Evolutionary conservation across 2,888 invertebrate genomes (phyloP), one percentile per base, ranked within the genome.

Genomic region (Andrena flavipes): DNA sequence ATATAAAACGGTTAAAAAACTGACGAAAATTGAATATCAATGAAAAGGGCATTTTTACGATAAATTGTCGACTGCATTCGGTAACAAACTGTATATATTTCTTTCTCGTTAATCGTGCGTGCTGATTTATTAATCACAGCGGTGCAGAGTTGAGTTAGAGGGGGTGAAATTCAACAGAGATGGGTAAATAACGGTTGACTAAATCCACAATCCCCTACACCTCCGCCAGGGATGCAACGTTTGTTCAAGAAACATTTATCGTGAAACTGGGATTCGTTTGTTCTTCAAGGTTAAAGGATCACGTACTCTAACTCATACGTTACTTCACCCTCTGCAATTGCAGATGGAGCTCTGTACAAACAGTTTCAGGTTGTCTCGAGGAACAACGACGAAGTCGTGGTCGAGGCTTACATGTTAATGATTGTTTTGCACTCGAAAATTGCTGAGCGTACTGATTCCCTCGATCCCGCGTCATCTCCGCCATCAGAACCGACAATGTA

Each of bases 351-450:
- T 13, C 26, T 0, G 23, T 10, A 20, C 20, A 51, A 71, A 65
- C 13, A 35, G 26, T 33, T 49, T 29, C 29, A 30, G 42, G 5
- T 23, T 64, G 23, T 59, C 63, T 48, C 56, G n/a, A 72, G 69
- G 69, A 63, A 54, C 48, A 51, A 51, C 54, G 35, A 68, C 3
- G 67, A 63, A 23, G 23, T 49, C 13, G n/a, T 42, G 26, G 26
- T 13, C 5, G 49, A 26, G 23, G 33, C 67, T 81, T 81, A 73
- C 20, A 59, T 29, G 3, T 73, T 78, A 84, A 75, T 71, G 85
- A 84, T 85, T 74, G 78, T 78, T 76, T 67, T 54, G 72, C 75
- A 73, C 30, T 65, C 60, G 35, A 62, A 4, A 33, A 49, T 68
- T 42, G 42, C 30, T 23, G 33, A 20, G 4, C 49, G 1, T 35